A percentile compares a stretch with the other conserved stretches of the same genome.
These are phyloP conservation scores for Balaeniceps rex DNA, from an alignment of 2,113 vertebrate species.

Conservation along the genomic window DNA sequence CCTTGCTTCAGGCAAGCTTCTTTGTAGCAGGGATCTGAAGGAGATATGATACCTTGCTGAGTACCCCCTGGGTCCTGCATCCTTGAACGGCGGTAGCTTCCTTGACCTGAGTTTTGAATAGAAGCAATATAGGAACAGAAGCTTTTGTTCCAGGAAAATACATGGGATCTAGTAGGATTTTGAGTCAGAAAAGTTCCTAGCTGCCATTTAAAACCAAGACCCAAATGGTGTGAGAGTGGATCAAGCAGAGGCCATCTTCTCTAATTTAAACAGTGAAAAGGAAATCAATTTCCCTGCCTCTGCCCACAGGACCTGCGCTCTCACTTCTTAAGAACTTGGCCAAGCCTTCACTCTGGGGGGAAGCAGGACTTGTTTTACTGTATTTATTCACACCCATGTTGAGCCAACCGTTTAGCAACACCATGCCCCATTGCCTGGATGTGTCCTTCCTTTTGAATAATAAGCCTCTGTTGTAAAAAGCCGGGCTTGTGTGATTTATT, in stretches of 20 bases:
- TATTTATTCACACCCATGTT: constrained; percentile 6
- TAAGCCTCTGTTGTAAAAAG: not conserved
- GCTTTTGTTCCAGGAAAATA: not conserved
- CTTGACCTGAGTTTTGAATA: not conserved
- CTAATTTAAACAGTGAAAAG: not conserved
- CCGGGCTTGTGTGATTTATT: constrained; percentile 32
- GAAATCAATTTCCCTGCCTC: not conserved
- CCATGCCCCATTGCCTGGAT: constrained; percentile 23
- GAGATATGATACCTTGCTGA: not conserved
- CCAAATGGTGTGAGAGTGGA: not conserved
- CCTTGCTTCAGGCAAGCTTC: not conserved
- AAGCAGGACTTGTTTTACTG: not conserved
- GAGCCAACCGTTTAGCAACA: constrained; percentile 18
- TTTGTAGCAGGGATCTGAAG: not conserved
- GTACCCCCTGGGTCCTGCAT: not conserved
- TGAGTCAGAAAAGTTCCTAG: not conserved
- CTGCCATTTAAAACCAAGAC: not conserved
- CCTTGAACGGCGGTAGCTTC: not conserved
- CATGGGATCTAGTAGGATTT: not conserved
- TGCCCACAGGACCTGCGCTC: not conserved
- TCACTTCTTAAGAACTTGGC: not conserved
- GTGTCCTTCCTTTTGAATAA: constrained; percentile 30
- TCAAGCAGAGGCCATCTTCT: not conserved
- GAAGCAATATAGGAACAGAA: not conserved
- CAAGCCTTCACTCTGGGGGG: not conserved